Base-by-base conservation (phyloP, 1,140 invertebrate species). In the Ctenoplectra terminalis region DNA sequence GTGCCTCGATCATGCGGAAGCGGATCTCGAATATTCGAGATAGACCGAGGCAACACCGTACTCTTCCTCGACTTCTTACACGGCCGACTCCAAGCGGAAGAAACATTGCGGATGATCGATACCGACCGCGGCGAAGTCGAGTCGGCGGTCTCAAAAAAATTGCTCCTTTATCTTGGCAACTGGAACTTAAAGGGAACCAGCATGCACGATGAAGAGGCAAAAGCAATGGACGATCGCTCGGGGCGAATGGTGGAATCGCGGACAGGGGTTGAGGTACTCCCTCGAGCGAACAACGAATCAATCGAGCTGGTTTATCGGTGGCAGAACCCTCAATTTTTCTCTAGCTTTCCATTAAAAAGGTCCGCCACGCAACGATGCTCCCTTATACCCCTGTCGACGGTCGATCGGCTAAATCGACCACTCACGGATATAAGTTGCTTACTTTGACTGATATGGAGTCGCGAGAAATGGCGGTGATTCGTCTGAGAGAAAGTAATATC, bases 281-380 rank as follows among this genome's bases (percentile, higher is more conserved):
- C 37, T 17, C 48, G 34, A 54, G 37, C 37, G 61, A 46, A 50
- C 23, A 40, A 72, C 43, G 67, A 83, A 83, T 83, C 81, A 83
- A 83, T 83, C 69, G 76, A 60, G 75, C n/a, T 8, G 61, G 43
- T 80, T 67, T 79, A 83, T 83, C 81, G 67, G 64, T n/a, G n/a
- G n/a, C n/a, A n/a, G n/a, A 63, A 70, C 23, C 58, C 43, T 58
- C 67, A 52, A 79, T 72, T 70, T 78, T 83, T 58, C 67, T 61
- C 43, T 29, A 23, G 31, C 23, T 23, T 72, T 71, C 66, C 54
- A 71, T 72, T 79, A 79, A 72, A 72, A 71, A 61, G 17, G 76
- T 15, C 56, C 26, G 29, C 43, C n/a, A 52, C 43, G 48, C 31
- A 64, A 8, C 60, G 46, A 0, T 9, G 34, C 20, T 23, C 34